These are phyloP conservation scores for Mycetomoellerius zeteki DNA, from an alignment of 1,140 invertebrate genomes.

Conservation along the genomic window DNA sequence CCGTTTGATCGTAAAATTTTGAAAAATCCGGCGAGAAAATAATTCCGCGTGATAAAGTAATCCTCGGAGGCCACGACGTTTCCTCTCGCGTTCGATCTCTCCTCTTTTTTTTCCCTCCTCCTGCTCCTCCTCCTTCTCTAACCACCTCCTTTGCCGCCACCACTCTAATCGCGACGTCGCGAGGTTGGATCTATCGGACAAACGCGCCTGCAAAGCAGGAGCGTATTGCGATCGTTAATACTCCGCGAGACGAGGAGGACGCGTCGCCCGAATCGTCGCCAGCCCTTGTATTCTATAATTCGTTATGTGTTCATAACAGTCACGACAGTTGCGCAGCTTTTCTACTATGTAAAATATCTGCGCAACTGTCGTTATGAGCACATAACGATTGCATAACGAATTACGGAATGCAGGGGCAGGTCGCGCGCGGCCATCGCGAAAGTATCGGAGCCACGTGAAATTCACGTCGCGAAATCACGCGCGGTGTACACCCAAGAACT, in stretches of 20 bases:
- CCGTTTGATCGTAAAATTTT: neutral
- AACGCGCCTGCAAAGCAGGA: neutral
- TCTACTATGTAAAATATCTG: too few relatives aligned
- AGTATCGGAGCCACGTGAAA: neutral
- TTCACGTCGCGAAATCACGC: neutral
- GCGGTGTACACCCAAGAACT: too few relatives aligned
- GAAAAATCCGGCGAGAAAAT: neutral
- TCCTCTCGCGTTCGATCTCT: neutral
- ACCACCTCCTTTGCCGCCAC: neutral
- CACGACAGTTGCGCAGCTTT: too few relatives aligned
- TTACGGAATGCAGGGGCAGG: too few relatives aligned
- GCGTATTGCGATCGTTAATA: conserved; percentile 20
- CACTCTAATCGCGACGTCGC: neutral
- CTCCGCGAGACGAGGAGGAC: neutral
- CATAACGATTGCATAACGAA: too few relatives aligned
- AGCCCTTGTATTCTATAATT: too few relatives aligned
- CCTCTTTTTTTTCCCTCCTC: conserved; percentile 1
- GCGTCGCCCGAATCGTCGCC: too few relatives aligned
- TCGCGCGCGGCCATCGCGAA: neutral
- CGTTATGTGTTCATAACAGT: too few relatives aligned
- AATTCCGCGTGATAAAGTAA: neutral
- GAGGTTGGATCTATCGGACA: conserved; percentile 1
- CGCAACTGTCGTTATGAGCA: too few relatives aligned
- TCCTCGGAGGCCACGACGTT: neutral
- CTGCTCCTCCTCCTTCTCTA: neutral